Base-by-base conservation (phyloP, 2,113 vertebrate genomes). In the Apteryx owenii region DNA sequence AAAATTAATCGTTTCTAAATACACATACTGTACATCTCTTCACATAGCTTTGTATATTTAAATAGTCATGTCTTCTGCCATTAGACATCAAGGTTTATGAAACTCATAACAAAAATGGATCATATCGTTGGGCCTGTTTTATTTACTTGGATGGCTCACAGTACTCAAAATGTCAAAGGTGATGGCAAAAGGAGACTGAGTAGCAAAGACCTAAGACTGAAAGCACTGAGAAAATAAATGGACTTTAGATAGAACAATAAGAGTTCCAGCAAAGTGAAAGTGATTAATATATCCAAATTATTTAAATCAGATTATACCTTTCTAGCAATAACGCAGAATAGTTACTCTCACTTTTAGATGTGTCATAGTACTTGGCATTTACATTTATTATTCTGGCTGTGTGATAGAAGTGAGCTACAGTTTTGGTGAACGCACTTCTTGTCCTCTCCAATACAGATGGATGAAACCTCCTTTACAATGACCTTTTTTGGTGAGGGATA, bases 401-500 rank as follows among this genome's bases (percentile, higher is more conserved):
- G 23, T 54, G 73, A 3, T 51, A 12, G 4, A 11, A 40, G 2
- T 8, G 19, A 36, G 25, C 54, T 85, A 69, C 16, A 76, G 8
- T 75, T 84, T 73, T 66, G 48, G 66, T 85, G 71, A 91, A 58
- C 28, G 5, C 12, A 2, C 8, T 88, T 9, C 72, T 66, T 97
- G 48, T 89, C 69, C 97, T 96, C n/a, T 90, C 22, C 53, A 28
- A 91, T 95, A 26, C 96, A 99, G 99, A 98, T 99, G 89, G 99
- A 99, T 78, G 98, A 53, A 11, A 94, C 99, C 10, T 99, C 99
- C 70, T 99, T 99, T 94, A 98, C 98, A 60, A 98, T 99, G 94
- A 98, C 98, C 2, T 99, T 99, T 96, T 98, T 99, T 82, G 99
- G 99, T 15, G 98, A 99, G 93, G 99, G 99, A 75, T 99, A 99